These are phyloP conservation scores for Latheticus oryzae DNA, from an alignment of 2,888 invertebrate species.

Conservation along the genomic window DNA sequence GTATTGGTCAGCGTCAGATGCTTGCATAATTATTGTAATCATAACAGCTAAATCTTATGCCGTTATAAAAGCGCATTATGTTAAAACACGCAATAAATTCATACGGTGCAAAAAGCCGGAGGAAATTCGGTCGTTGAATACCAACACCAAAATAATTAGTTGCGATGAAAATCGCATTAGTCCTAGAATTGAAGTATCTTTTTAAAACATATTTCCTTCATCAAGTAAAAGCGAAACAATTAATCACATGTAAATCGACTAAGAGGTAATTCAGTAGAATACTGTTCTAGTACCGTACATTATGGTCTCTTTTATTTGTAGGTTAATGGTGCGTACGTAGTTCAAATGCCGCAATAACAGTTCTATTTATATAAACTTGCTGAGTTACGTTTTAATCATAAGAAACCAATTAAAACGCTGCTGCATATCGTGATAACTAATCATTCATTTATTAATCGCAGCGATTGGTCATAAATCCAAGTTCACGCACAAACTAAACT, in stretches of 20 bases:
- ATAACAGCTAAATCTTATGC: no score
- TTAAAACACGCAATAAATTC: not conserved
- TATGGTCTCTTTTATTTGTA: slow-evolving; percentile 32
- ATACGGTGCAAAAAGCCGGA: not conserved
- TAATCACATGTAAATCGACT: slow-evolving; percentile 14
- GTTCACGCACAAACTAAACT: no score
- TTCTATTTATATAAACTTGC: slow-evolving; percentile 23
- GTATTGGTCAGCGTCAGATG: slow-evolving; percentile 10
- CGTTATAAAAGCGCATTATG: no score
- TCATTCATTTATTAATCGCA: slow-evolving; percentile 8
- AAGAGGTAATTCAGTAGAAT: not conserved
- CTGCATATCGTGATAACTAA: slow-evolving; percentile 16
- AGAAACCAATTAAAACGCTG: slow-evolving; percentile 28
- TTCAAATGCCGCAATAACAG: slow-evolving; percentile 30
- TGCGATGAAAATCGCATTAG: slow-evolving; percentile 13
- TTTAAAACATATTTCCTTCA: no score
- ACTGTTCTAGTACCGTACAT: slow-evolving; percentile 20
- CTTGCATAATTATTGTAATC: slow-evolving; percentile 25
- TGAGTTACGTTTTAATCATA: slow-evolving; percentile 25
- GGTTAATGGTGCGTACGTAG: slow-evolving; percentile 35
- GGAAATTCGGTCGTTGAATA: no score
- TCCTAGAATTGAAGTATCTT: not conserved
- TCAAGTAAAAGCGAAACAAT: no score
- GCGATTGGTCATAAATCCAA: no score
- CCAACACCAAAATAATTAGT: not conserved